Evolutionary conservation across 2,797 vertebrate genomes (phyloP).

Genomic region (Choloepus didactylus): DNA sequence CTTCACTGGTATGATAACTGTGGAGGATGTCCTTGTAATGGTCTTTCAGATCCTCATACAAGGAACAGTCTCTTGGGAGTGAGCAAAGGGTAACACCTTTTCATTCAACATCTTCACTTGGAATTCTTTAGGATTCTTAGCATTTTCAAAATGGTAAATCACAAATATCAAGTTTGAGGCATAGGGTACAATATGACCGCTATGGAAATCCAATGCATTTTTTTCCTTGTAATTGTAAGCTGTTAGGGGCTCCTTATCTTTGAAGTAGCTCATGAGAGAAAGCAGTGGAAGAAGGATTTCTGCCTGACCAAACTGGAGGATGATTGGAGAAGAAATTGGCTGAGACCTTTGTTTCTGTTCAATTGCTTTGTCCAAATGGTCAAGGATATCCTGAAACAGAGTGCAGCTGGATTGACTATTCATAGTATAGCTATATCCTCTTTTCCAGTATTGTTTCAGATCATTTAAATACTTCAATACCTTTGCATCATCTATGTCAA

Average conservation of each 20-base stretch:
- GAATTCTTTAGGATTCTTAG: conserved; percentile 84
- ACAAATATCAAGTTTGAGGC: too few species aligned
- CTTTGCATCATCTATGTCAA: conserved; percentile 92
- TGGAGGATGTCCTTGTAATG: conserved; percentile 92
- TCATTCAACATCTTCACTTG: conserved; percentile 89
- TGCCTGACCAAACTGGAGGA: conserved; percentile 96
- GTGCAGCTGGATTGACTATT: too few species aligned
- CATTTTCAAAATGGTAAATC: conserved; percentile 87
- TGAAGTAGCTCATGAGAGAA: conserved; percentile 93
- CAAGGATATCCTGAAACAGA: too few species aligned
- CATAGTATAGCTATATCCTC: too few species aligned
- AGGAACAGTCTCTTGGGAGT: conserved; percentile 86
- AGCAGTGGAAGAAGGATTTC: conserved; percentile 97
- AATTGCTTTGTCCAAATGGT: too few species aligned
- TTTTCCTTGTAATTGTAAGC: conserved; percentile 91
- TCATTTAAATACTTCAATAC: conserved; percentile 83
- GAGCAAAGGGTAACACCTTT: too few species aligned
- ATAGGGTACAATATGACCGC: conserved; percentile 91
- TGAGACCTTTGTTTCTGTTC: conserved; percentile 78
- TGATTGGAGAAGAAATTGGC: conserved; percentile 91
- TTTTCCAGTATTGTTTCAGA: too few species aligned
- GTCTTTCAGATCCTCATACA: conserved; percentile 90
- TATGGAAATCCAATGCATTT: conserved; percentile 91
- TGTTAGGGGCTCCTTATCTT: conserved; percentile 85
- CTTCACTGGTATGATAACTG: conserved; percentile 90